Evolutionary conservation across 1,140 invertebrate species (phyloP), one percentile per base, ranked within the genome.

Genomic region (Apis dorsata): DNA sequence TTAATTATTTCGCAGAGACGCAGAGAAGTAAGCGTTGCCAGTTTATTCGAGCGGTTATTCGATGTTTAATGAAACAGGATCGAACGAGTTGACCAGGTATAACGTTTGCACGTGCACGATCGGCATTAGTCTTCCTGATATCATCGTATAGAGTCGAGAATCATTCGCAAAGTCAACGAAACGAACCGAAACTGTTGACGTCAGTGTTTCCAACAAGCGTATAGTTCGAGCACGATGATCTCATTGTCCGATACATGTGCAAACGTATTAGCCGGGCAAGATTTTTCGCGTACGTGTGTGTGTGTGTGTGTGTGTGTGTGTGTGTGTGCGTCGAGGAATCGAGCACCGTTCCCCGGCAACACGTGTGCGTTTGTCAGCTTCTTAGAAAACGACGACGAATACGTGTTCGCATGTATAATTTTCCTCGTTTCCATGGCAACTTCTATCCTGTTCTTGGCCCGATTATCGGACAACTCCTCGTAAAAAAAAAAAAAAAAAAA

Each of bases 331-430:
- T 71, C 71, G 74, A n/a, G 51, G 75, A 72, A 66, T 78, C 81
- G 66, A 9, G 79, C 17, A 12, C 70, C 19, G 63, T 51, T 63
- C 57, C 34, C 15, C 8, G n/a, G 70, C 63, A 51, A 81, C 83
- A 83, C 82, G 74, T 78, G 75, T 49, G 78, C 86, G 77, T 88
- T 83, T 81, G 78, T 84, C 81, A 85, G 81, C 85, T 83, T 87
- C 86, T 84, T 69, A 55, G 80, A 81, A 81, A 81, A 55, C 65
- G 17, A 55, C 65, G 17, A 28, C 34, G 13, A 51, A 77, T 62
- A 82, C 65, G 28, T 34, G 80, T 77, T 66, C 21, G 80, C 79
- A 76, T 76, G 72, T 74, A 69, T 82, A 82, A 76, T 77, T 70
- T 60, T 10, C 28, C 21, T 44, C 34, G 34, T 44, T 34, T 51